Evolutionary conservation across 2,888 invertebrate species (phyloP).

Genomic region (Melieria picta): DNA sequence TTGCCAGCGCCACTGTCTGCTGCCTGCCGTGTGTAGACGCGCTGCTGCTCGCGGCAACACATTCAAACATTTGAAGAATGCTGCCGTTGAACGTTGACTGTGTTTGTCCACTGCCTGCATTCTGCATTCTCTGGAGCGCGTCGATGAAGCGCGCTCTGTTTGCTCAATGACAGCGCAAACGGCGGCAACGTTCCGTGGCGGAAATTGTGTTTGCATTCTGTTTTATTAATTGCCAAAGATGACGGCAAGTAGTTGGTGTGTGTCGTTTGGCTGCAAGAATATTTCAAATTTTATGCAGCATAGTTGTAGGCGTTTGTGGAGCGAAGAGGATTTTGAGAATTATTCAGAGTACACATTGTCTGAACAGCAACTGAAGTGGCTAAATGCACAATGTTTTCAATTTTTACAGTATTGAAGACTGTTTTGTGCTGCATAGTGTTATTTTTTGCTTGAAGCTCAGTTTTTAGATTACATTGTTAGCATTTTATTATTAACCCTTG

Average conservation of each 20-base stretch:
- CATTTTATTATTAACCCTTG: neutral
- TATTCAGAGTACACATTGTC: slow-evolving; percentile 41
- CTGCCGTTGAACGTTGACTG: too few relatives aligned
- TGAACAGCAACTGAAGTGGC: slow-evolving; percentile 40
- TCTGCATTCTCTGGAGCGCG: slow-evolving; percentile 15
- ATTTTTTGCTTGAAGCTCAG: too few relatives aligned
- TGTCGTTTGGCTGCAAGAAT: neutral
- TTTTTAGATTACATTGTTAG: neutral
- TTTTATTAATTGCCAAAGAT: slow-evolving; percentile 28
- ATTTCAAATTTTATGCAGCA: too few relatives aligned
- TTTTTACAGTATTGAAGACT: neutral
- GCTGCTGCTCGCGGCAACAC: neutral
- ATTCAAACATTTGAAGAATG: too few relatives aligned
- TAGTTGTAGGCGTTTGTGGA: slow-evolving; percentile 16
- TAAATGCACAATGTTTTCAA: neutral
- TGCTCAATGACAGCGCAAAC: too few relatives aligned
- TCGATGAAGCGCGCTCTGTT: neutral
- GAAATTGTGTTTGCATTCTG: slow-evolving; percentile 29
- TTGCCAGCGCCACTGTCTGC: neutral
- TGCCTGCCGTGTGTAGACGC: slow-evolving; percentile 14
- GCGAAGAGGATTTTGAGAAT: slow-evolving; percentile 44
- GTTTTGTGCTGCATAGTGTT: neutral
- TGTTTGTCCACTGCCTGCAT: too few relatives aligned
- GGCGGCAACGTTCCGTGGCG: neutral
- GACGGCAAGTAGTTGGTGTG: neutral